Percentiles rank a stretch among this genome's conserved stretches.
Evolutionary conservation across 2,113 vertebrate genomes (phyloP).

Genomic region (Ploceus nigricollis): DNA sequence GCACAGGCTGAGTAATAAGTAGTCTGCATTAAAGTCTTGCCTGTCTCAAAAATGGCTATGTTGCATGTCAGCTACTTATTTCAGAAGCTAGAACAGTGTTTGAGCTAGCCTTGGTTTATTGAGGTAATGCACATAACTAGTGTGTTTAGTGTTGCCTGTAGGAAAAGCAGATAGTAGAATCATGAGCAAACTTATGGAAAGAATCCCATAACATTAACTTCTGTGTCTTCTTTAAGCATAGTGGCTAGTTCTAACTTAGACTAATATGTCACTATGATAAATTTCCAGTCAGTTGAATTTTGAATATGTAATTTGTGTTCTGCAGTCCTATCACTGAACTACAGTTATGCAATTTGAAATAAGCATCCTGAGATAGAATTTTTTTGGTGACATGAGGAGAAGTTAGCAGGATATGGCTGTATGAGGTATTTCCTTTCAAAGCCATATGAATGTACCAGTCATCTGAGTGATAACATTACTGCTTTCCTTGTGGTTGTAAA

Average conservation of each 20-base stretch:
- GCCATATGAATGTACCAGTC: background rate
- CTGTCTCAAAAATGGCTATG: background rate
- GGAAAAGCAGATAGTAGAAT: background rate
- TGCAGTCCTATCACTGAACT: background rate
- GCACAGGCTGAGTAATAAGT: background rate
- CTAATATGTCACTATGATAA: background rate
- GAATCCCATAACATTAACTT: background rate
- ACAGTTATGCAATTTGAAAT: background rate
- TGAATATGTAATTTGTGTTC: background rate
- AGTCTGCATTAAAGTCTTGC: background rate
- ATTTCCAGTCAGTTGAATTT: background rate
- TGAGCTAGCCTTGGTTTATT: background rate
- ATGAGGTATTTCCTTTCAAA: background rate
- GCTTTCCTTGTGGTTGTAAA: background rate
- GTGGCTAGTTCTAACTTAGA: background rate
- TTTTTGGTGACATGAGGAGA: background rate
- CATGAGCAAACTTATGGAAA: background rate
- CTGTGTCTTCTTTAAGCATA: background rate
- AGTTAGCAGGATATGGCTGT: background rate
- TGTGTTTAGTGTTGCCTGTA: background rate
- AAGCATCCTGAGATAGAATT: background rate
- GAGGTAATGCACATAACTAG: background rate
- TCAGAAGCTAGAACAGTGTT: background rate
- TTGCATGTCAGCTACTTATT: background rate
- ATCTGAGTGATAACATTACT: background rate